Base-by-base conservation (phyloP, 2,797 vertebrate genomes). In the Rhinatrema bivittatum region DNA sequence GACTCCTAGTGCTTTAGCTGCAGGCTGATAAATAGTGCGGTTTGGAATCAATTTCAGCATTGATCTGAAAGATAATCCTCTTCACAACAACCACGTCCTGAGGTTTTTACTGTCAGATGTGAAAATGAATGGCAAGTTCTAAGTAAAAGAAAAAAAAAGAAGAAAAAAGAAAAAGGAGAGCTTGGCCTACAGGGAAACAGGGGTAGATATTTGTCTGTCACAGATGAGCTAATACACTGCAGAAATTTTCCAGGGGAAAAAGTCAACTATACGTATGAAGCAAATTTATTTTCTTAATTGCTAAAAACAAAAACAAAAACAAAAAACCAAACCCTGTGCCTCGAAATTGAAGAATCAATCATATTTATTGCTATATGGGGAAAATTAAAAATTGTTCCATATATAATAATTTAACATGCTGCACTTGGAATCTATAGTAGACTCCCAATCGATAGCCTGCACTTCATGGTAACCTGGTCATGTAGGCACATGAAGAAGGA, bases 61-160 rank as follows among this genome's bases (percentile, higher is more conserved):
- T 70, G 84, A 85, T 83, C 76, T 77, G 64, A 72, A 73, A 81
- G 75, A 81, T 78, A 83, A 82, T 81, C 81, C 76, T 79, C 68
- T 76, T 74, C 59, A 59, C 61, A 79, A 74, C 75, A 67, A 39
- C 65, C 71, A 68, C 42, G 34, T 77, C 68, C 61, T 47, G 55
- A 47, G 70, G 61, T 75, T 78, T 79, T 69, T 75, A 50, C 57
- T 76, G 69, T 77, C 74, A 68, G 66, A 57, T 58, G 47, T 38
- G 49, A 63, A 72, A 76, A 76, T 62, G 62, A 78, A 70, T 72
- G 58, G 32, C 65, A 68, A 49, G 33, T 62, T 42, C 57, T 48
- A 40, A 58, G 65, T 58, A 46, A 47, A 57, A 44, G 15, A 36
- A 15, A 23, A 39, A 26, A 11, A 37, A 14, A 36, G 17, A 39